Percentiles rank a stretch among this genome's conserved stretches.
Conservation (phyloP, 2,888 invertebrate genomes). For the Caradrina kadenii region DNA sequence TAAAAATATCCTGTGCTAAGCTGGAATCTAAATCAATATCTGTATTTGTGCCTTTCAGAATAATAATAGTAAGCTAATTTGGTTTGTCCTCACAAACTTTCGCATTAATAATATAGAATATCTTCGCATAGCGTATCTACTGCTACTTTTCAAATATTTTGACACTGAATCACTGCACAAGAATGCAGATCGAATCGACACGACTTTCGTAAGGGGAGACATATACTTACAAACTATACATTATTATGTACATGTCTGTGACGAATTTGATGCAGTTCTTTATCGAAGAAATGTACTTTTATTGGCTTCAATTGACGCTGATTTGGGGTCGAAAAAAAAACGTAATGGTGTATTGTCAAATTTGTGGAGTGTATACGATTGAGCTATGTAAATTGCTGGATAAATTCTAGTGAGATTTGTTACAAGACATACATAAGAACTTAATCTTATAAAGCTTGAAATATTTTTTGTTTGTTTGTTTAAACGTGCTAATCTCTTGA, state of each 20-base stretch:
- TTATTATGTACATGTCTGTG: conserved; percentile 23
- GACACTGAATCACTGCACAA: conserved; percentile 59
- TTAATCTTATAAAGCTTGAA: too few relatives aligned
- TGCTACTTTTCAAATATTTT: conserved; percentile 5
- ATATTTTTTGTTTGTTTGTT: too few relatives aligned
- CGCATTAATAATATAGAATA: conserved; percentile 3
- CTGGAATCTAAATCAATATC: too few relatives aligned
- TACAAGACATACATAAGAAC: too few relatives aligned
- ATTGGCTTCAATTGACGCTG: conserved; percentile 36
- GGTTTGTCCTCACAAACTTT: too few relatives aligned
- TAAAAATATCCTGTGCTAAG: too few relatives aligned
- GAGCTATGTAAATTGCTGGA: neutral
- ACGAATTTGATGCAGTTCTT: conserved; percentile 50
- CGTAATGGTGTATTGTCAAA: neutral
- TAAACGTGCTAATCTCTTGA: too few relatives aligned
- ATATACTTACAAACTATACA: conserved; percentile 11
- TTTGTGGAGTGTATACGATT: neutral
- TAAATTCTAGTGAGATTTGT: neutral
- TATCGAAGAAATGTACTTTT: conserved; percentile 24
- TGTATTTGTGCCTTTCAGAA: too few relatives aligned
- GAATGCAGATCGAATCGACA: conserved; percentile 64
- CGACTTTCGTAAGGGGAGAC: conserved; percentile 45
- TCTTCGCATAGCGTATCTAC: conserved; percentile 28
- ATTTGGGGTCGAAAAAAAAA: conserved; percentile 27
- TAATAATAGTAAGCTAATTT: too few relatives aligned